Evolutionary conservation across 2,797 vertebrate genomes (phyloP).

Genomic region (Pipistrellus nathusii): DNA sequence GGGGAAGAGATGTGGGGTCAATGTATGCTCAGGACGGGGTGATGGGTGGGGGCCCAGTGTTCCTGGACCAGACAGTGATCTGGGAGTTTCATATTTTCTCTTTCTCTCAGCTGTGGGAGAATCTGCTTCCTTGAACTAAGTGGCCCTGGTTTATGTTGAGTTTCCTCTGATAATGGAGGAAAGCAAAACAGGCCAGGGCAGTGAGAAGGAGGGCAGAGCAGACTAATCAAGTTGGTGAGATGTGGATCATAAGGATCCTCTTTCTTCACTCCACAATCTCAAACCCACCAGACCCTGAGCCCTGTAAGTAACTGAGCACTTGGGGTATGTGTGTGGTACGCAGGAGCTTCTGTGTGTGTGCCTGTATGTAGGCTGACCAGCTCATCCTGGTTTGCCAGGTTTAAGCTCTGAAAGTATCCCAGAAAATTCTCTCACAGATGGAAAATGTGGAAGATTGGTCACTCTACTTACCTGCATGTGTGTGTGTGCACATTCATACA

Average conservation of each 20-base stretch:
- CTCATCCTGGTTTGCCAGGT: background rate
- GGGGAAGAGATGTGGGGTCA: background rate
- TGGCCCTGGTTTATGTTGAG: background rate
- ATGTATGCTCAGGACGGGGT: background rate
- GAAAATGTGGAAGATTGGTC: background rate
- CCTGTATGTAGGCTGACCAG: background rate
- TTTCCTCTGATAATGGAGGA: background rate
- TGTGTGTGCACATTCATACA: background rate
- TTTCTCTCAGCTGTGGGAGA: background rate
- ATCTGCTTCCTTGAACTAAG: slow-evolving; percentile 23
- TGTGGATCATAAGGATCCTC: background rate
- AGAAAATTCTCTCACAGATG: background rate
- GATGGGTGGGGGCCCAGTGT: background rate
- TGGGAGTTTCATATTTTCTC: background rate
- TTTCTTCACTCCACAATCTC: background rate
- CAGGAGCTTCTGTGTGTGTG: background rate
- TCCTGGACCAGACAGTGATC: background rate
- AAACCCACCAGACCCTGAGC: background rate
- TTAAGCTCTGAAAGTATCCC: background rate
- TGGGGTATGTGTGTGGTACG: no score
- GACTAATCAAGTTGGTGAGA: slow-evolving; percentile 51
- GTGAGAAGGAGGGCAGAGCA: slow-evolving; percentile 74
- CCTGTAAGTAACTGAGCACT: background rate
- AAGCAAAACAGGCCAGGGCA: background rate
- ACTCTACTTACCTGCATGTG: background rate